Base-by-base conservation (phyloP, 2,113 vertebrate genomes). In the Trachemys scripta region DNA sequence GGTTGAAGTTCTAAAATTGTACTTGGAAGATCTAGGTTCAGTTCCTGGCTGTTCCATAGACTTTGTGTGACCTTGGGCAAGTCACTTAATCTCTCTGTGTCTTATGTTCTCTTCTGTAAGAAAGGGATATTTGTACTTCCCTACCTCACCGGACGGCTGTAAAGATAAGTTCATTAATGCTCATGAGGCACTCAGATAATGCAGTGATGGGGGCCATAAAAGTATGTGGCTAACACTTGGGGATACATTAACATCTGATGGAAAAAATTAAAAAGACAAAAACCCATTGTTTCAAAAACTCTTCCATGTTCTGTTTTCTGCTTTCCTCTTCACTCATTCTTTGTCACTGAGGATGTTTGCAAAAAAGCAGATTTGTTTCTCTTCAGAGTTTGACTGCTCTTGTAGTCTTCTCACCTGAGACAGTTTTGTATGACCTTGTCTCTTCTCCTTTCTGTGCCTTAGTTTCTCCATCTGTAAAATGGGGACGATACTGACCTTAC, bases 21-120 rank as follows among this genome's bases (percentile, higher is more conserved):
- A 31, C 95, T 92, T 80, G 84, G 82, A 81, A 95, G 42, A 57
- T 50, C 57, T 92, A 27, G 50, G 13, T 51, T 95, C 80, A n/a
- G 35, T 92, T 62, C 45, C 29, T 72, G 35, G 16, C 80, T 89
- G 29, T 95, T 65, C 31, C 72, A 29, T 57, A 80, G 51, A 27
- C 87, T 81, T 83, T 31, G 78, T 97, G 24, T 94, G 65, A 62
- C 47, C 79, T 50, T 57, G 84, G 78, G 8, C 51, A 82, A 62
- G 4, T 88, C 89, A 76, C 24, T 10, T 78, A 90, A 91, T 89
- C 38, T 25, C 51, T 90, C 45, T 17, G 7, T 45, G 84, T 35
- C 45, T 89, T 82, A 92, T 84, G 88, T 83, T 53, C 1, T 1
- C 2, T 51, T 81, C 50, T 82, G 13, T 89, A 82, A 85, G 87